Percentiles rank a stretch among this genome's conserved stretches.
Evolutionary conservation across 2,113 vertebrate species (phyloP).

Genomic region (Odobenus rosmarus): DNA sequence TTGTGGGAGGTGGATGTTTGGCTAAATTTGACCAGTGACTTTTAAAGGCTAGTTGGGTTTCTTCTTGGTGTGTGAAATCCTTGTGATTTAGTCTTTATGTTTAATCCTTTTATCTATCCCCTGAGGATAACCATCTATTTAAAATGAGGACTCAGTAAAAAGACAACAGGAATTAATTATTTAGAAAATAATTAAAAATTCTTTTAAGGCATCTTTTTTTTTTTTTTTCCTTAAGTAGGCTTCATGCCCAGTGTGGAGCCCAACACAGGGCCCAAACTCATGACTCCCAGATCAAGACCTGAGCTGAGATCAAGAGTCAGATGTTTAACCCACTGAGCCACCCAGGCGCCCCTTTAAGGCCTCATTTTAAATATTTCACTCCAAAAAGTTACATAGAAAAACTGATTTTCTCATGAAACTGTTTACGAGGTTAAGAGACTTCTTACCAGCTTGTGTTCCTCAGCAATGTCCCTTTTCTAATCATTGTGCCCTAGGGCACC

Average conservation of each 20-base stretch:
- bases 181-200: constrained; percentile 54
- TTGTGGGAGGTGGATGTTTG: neutral
- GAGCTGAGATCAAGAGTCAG: neutral
- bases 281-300: neutral
- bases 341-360: neutral
- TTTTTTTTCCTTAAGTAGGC: neutral
- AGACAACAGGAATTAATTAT: constrained; percentile 58
- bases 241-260: neutral
- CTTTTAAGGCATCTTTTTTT: neutral
- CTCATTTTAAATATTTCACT: neutral
- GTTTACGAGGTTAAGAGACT: neutral
- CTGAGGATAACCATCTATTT: constrained; percentile 56
- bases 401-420: neutral
- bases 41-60: constrained; percentile 12
- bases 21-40: neutral
- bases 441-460: neutral
- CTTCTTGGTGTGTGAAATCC: neutral
- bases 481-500: neutral
- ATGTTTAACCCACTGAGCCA: neutral
- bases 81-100: constrained; percentile 53
- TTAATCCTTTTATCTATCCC: constrained; percentile 46
- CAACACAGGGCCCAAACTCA: neutral
- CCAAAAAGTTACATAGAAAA: neutral
- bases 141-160: constrained; percentile 64
- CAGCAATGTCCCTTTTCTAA: neutral